Evolutionary conservation across 2,888 invertebrate genomes (phyloP), one percentile per base, ranked within the genome.

Genomic region (Xylocampa areola): DNA sequence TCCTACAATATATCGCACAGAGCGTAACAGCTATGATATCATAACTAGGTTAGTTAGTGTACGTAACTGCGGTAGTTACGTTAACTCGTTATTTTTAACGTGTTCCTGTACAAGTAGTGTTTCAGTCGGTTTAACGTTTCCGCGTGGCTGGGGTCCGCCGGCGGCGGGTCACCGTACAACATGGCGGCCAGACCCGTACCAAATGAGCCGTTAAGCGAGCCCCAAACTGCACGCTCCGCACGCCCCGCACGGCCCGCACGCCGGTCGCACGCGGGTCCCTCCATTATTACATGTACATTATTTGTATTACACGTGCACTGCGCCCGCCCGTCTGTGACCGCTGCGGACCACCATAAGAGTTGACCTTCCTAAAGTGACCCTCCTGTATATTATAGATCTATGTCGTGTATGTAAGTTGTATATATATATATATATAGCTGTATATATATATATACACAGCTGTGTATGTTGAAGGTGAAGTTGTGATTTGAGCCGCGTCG

Each of bases 71-170:
- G 16, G 25, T 17, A 36, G 37, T 48, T 30, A n/a, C 5, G 29
- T 13, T 8, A 14, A 21, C 29, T 30, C 37, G 14, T 48, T 48
- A 30, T 37, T 30, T 30, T 19, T n/a, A 37, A 14, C 14, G 21
- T 21, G 21, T n/a, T 29, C 29, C 37, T 30, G 48, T 2, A 16
- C 37, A n/a, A 30, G 37, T 37, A 17, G 8, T 14, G 48, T 37
- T 48, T 21, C 48, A 21, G 17, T 27, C 36, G 17, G 36, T 36
- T 14, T 29, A 47, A 19, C 13, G 36, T 27, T 36, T 17, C 27
- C 36, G 36, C 16, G 11, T 19, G 30, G 14, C 13, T n/a, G n/a
- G 17, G 4, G 19, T 4, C 32, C 1, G 13, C 5, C 14, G 32
- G 32, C 8, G 14, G 14, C 5, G 25, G 7, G 2, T 14, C 32